Evolutionary conservation across 2,113 vertebrate genomes (phyloP).

Genomic region (Odontesthes bonariensis): DNA sequence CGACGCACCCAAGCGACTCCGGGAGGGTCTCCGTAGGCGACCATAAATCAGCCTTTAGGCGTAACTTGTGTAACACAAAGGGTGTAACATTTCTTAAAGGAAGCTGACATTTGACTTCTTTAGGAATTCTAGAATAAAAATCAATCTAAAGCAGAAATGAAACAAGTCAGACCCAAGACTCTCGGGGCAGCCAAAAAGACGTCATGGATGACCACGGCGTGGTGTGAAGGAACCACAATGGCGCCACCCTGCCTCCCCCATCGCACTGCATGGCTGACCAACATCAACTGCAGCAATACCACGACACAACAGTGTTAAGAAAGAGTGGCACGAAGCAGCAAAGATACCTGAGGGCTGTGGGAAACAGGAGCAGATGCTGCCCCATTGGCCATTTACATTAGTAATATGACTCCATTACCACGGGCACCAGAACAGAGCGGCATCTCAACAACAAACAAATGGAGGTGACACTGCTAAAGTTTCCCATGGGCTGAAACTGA

Average conservation of each 20-base stretch:
- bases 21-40: too few species aligned
- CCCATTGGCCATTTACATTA: conserved; percentile 43
- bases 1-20: too few species aligned
- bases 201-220: background rate
- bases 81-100: conserved; percentile 12
- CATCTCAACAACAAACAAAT: conserved; percentile 5
- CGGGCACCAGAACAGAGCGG: conserved; percentile 25
- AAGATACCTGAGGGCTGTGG: conserved; percentile 2
- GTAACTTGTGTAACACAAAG: background rate
- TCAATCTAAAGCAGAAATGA: conserved; percentile 9
- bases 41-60: too few species aligned
- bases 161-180: conserved; percentile 30
- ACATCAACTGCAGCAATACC: conserved; percentile 4
- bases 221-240: conserved; percentile 1
- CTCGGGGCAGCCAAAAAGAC: conserved; percentile 11
- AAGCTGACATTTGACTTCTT: conserved; percentile 25
- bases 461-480: conserved; percentile 11
- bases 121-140: background rate
- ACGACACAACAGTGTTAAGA: background rate
- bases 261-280: conserved; percentile 15
- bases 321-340: conserved; percentile 21
- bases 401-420: conserved; percentile 10
- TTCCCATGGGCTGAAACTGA: conserved; percentile 15
- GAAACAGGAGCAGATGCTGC: conserved; percentile 43
- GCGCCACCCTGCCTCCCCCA: conserved; percentile 32